Percentiles rank a stretch among this genome's conserved stretches.
Evolutionary conservation across 2,797 vertebrate genomes (phyloP).

Genomic region (Anabacerthia variegaticeps): DNA sequence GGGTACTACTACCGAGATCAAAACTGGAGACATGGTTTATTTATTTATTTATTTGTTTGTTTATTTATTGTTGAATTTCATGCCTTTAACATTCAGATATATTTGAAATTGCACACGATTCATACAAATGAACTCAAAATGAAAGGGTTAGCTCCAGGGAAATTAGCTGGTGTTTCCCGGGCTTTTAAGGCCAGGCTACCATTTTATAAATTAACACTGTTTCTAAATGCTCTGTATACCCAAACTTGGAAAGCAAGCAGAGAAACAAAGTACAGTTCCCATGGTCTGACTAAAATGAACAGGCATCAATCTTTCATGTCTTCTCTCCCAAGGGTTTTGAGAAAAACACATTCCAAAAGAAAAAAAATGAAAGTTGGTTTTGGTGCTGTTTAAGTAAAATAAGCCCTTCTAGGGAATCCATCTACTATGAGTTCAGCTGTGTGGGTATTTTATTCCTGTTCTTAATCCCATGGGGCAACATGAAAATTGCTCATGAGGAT

Average conservation of each 20-base stretch:
- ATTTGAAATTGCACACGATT: background rate
- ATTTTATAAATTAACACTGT: background rate
- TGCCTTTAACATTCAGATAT: background rate
- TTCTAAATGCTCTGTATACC: background rate
- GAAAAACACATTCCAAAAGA: background rate
- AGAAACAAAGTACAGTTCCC: background rate
- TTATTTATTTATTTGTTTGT: background rate
- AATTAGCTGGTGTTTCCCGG: background rate
- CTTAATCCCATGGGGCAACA: background rate
- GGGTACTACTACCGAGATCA: background rate
- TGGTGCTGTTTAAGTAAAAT: background rate
- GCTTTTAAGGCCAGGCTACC: background rate
- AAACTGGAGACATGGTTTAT: background rate
- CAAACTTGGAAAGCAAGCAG: background rate
- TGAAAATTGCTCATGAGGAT: background rate
- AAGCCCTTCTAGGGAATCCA: background rate
- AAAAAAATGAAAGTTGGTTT: background rate
- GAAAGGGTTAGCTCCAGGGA: background rate
- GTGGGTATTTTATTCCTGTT: background rate
- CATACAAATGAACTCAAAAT: background rate
- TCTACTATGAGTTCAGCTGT: background rate
- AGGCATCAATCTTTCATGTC: background rate
- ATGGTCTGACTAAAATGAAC: background rate
- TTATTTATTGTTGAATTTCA: background rate
- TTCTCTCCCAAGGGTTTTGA: background rate